Percentiles rank a stretch among this genome's conserved stretches.
Evolutionary conservation across 2,888 invertebrate species (phyloP).

Genomic region (Eristalis intricaria): DNA sequence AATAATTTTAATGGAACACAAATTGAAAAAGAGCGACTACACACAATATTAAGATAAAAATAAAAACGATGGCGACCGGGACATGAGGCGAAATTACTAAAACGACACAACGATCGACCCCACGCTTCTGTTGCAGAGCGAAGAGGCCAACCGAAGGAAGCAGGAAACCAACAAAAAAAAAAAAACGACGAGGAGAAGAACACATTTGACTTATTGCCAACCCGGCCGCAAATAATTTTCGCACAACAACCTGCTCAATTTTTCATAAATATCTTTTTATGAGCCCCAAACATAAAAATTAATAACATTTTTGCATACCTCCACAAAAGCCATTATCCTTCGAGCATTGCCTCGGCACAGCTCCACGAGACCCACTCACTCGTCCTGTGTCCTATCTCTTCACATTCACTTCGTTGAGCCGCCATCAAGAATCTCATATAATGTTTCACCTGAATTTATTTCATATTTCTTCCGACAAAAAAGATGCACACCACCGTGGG

Average conservation of each 20-base stretch:
- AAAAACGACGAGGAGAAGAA: constrained; percentile 5
- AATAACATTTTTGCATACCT: constrained; percentile 71
- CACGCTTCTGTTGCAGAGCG: not conserved
- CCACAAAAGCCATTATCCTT: constrained; percentile 58
- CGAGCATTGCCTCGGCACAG: constrained; percentile 8
- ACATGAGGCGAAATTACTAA: constrained; percentile 42
- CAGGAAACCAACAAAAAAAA: not conserved
- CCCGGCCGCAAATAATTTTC: constrained; percentile 67
- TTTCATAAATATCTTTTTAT: constrained; percentile 71
- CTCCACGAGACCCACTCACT: not conserved
- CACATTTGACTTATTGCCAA: constrained; percentile 66
- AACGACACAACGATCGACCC: constrained; percentile 1
- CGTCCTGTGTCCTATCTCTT: not conserved
- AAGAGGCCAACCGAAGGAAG: not conserved
- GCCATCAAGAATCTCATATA: constrained; percentile 56
- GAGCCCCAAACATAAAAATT: constrained; percentile 66
- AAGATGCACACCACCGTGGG: constrained; percentile 20
- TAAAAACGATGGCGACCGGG: constrained; percentile 16
- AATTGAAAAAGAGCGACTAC: constrained; percentile 54
- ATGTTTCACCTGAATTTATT: constrained; percentile 65
- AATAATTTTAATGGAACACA: constrained; percentile 68
- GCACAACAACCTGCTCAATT: constrained; percentile 68
- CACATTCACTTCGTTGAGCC: constrained; percentile 40
- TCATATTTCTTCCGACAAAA: constrained; percentile 34
- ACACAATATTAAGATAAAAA: constrained; percentile 40